Evolutionary conservation across 2,888 invertebrate species (phyloP), one percentile per base, ranked within the genome.

Genomic region (Drosophila picticornis): DNA sequence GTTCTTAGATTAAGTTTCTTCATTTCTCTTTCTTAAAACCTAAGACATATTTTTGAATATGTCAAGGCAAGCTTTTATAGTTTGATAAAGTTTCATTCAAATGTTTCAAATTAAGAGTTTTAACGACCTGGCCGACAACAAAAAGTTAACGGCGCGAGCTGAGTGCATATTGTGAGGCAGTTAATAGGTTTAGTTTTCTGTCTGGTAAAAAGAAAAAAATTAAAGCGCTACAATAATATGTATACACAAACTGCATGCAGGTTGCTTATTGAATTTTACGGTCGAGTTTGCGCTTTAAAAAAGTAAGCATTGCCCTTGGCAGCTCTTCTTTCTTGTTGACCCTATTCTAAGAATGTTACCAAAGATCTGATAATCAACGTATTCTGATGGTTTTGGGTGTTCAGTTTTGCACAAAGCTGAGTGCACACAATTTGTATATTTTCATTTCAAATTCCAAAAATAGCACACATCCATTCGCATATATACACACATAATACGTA

Each of bases 391-490:
- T 68, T 79, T 72, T 50, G 66, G 57, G 53, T 75, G 64, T 63
- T 63, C 66, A 64, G 72, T 79, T 79, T 66, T 76, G 38, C 57
- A 29, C 59, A 76, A 79, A 81, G 78, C 78, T 72, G 72, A 80
- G 76, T 80, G 80, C 71, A 58, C 67, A 67, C 55, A 64, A 64
- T 63, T 52, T 53, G 22, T 66, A 52, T 51, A 40, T 51, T 58
- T 55, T 5, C 61, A 50, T 51, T 43, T 29, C 29, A 32, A 50
- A 29, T 68, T 29, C 48, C 34, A 11, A 61, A 66, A 72, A 59
- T 66, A 22, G n/a, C 51, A 36, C 16, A 31, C 57, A 38, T 46
- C 6, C 32, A 52, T 10, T n/a, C 4, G 9, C n/a, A 55, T 9
- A 38, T n/a, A n/a, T 27, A 51, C 27, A 52, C 22, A 10, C 29